phyloP scores from a whole-genome alignment of 2,888 invertebrate species.

The Mesopsocus fuscifrons region DNA sequence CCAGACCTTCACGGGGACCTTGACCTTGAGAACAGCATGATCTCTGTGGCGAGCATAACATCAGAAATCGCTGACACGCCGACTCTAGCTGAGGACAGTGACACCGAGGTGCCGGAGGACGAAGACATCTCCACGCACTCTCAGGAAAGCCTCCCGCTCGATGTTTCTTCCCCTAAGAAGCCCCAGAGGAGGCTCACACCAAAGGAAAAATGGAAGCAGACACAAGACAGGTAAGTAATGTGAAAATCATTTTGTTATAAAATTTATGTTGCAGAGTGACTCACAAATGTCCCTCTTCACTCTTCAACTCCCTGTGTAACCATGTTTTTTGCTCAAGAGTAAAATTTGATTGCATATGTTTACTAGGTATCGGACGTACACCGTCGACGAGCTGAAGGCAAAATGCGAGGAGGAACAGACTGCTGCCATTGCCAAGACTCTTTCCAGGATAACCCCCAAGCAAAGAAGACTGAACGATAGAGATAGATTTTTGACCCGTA shows the following conservation, averaged over 20 bases:
- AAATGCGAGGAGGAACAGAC: constrained; percentile 17
- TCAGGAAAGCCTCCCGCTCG: constrained; percentile 1
- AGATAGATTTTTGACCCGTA: constrained; percentile 55
- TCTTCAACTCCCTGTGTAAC: too few relatives aligned
- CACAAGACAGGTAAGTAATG: constrained; percentile 5
- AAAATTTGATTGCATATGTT: too few relatives aligned
- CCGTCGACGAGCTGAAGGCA: constrained; percentile 21
- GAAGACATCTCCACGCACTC: constrained; percentile 14
- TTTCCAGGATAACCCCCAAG: constrained; percentile 31
- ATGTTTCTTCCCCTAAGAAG: constrained; percentile 14
- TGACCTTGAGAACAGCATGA: constrained; percentile 66
- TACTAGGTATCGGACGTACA: constrained; percentile 12
- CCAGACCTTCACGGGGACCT: constrained; percentile 27
- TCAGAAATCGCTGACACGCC: constrained; percentile 38
- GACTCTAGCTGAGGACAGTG: constrained; percentile 26
- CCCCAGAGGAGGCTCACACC: constrained; percentile 10
- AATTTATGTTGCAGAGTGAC: too few relatives aligned
- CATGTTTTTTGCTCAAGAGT: too few relatives aligned
- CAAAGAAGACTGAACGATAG: constrained; percentile 43
- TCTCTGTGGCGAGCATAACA: constrained; percentile 65
- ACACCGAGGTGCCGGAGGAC: constrained; percentile 32
- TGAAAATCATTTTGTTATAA: too few relatives aligned
- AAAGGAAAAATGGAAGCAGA: constrained; percentile 9
- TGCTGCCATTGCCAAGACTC: constrained; percentile 26
- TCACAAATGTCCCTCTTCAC: too few relatives aligned